These are phyloP conservation scores for Alloscopus bannaensis DNA, from an alignment of 2,888 invertebrate species.

Conservation along the genomic window DNA sequence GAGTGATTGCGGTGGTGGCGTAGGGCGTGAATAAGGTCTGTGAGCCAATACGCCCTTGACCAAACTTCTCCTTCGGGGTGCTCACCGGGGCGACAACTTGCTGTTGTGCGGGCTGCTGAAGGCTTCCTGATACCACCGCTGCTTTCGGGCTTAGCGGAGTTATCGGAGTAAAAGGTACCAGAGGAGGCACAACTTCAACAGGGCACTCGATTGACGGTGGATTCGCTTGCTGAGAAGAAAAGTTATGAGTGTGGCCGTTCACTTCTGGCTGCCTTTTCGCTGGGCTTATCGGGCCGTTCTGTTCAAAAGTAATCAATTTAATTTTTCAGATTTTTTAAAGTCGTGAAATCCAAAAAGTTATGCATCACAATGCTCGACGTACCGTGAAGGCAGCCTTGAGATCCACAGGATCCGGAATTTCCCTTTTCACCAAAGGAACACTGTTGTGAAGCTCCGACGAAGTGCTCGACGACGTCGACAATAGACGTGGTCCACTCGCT, in stretches of 20 bases:
- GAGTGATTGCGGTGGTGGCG: slow-evolving; percentile 71
- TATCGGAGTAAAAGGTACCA: slow-evolving; percentile 38
- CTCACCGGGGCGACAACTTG: slow-evolving; percentile 63
- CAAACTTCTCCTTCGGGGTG: slow-evolving; percentile 59
- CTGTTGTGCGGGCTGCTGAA: slow-evolving; percentile 57
- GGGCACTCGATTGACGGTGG: neutral
- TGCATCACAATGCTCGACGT: no score
- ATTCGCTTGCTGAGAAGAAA: neutral
- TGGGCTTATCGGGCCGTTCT: slow-evolving; percentile 68
- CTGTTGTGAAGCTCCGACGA: slow-evolving; percentile 19
- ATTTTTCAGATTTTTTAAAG: no score
- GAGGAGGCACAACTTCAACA: neutral
- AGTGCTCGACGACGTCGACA: no score
- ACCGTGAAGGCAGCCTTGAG: slow-evolving; percentile 33
- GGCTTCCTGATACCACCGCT: neutral
- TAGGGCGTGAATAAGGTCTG: slow-evolving; percentile 72
- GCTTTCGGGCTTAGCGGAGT: slow-evolving; percentile 54
- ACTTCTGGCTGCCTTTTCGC: slow-evolving; percentile 49
- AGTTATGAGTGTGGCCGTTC: slow-evolving; percentile 61
- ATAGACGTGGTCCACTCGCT: no score
- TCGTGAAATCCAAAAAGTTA: no score
- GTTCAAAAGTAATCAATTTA: slow-evolving; percentile 41
- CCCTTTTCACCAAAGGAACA: slow-evolving; percentile 31
- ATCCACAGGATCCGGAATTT: slow-evolving; percentile 29
- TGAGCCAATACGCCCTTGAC: slow-evolving; percentile 65